Evolutionary conservation across 2,888 invertebrate genomes (phyloP).

Genomic region (Polydrusus pterygomalis): DNA sequence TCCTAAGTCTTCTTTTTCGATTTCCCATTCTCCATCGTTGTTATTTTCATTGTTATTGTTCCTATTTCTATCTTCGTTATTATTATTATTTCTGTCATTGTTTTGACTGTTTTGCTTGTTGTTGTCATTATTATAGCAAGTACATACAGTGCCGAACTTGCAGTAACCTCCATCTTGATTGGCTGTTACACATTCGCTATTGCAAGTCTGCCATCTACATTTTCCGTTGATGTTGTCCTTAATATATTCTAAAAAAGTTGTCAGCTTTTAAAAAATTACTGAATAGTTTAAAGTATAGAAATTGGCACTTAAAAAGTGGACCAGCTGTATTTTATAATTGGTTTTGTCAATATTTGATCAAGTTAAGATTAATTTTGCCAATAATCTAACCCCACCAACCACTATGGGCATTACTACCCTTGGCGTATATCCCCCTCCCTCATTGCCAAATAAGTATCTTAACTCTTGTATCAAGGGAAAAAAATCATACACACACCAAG

Average conservation of each 20-base stretch:
- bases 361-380: too few relatives aligned
- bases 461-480: too few relatives aligned
- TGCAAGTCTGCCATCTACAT: conserved; percentile 2
- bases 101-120: background rate
- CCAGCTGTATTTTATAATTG: too few relatives aligned
- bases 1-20: background rate
- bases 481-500: too few relatives aligned
- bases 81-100: conserved; percentile 20
- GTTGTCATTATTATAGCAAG: conserved; percentile 14
- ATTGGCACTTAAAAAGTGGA: too few relatives aligned
- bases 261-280: background rate
- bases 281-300: too few relatives aligned
- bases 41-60: conserved; percentile 17
- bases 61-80: background rate
- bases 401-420: too few relatives aligned
- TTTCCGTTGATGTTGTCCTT: background rate
- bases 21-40: background rate
- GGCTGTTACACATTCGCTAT: background rate
- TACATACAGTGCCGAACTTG: conserved; percentile 5
- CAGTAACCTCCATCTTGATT: conserved; percentile 9
- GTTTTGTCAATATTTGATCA: too few relatives aligned
- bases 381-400: too few relatives aligned
- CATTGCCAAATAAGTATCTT: too few relatives aligned
- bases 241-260: background rate
- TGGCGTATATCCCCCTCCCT: too few relatives aligned